Evolutionary conservation across 1,140 invertebrate genomes (phyloP).

Genomic region (Colletes latitarsis): DNA sequence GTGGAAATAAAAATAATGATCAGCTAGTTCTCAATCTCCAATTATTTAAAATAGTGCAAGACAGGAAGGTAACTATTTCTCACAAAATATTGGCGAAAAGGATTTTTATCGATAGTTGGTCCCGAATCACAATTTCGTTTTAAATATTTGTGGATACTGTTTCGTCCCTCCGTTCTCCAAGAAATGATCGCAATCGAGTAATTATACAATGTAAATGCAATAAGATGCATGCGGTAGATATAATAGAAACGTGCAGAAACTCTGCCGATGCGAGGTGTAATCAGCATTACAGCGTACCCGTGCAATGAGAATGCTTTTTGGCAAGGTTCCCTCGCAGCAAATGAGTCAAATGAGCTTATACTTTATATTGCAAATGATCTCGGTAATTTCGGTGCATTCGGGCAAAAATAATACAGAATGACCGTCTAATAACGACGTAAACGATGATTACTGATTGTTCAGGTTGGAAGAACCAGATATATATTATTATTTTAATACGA

Average conservation of each 20-base stretch:
- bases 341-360: constrained; percentile 39
- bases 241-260: constrained; percentile 7
- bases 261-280: constrained; percentile 14
- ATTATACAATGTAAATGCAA: neutral
- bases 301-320: constrained; percentile 29
- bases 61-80: no score
- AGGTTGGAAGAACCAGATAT: neutral
- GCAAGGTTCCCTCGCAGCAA: constrained; percentile 25
- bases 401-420: neutral
- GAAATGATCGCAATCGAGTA: neutral
- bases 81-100: no score
- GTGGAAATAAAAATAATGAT: no score
- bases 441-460: neutral
- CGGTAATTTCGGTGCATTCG: constrained; percentile 2
- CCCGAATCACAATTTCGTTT: no score
- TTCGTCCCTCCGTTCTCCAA: no score
- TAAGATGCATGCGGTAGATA: neutral
- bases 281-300: constrained; percentile 16
- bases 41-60: no score
- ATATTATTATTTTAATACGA: neutral
- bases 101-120: no score
- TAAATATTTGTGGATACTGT: no score
- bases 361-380: constrained; percentile 37
- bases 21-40: no score
- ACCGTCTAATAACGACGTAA: neutral